Evolutionary conservation across 2,113 vertebrate species (phyloP).

Genomic region (Fulmarus glacialis): DNA sequence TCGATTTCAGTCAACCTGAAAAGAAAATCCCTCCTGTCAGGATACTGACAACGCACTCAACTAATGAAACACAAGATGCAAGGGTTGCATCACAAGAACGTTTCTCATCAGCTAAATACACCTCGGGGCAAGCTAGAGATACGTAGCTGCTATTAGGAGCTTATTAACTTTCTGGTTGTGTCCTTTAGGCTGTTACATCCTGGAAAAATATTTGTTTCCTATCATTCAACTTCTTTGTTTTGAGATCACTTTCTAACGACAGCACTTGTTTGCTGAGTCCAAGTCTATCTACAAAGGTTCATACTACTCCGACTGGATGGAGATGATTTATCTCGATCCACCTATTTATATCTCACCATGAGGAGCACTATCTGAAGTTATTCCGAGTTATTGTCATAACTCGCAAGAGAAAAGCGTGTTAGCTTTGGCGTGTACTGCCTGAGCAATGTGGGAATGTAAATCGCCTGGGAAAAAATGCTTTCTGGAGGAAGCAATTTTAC

Average conservation of each 20-base stretch:
- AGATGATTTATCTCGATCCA: neutral
- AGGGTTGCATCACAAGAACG: neutral
- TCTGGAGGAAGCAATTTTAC: neutral
- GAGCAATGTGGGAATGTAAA: neutral
- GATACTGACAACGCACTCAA: neutral
- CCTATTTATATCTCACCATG: neutral
- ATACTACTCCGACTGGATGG: neutral
- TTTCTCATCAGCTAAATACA: neutral
- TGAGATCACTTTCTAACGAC: neutral
- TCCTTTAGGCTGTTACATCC: neutral
- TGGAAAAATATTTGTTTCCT: slow-evolving; percentile 10
- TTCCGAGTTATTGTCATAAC: neutral
- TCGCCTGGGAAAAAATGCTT: neutral
- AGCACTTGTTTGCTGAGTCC: neutral
- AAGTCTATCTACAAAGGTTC: neutral
- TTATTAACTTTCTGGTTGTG: neutral
- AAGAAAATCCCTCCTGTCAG: slow-evolving; percentile 38
- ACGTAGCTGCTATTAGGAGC: neutral
- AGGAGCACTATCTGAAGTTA: neutral
- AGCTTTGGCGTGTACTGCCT: neutral
- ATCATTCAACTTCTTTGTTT: neutral
- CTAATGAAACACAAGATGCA: slow-evolving; percentile 45
- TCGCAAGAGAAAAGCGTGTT: neutral
- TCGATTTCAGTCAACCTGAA: slow-evolving; percentile 54
- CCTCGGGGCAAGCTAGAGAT: neutral